Conservation (phyloP, 2,888 invertebrate genomes). For the Drosophila rellima region DNA sequence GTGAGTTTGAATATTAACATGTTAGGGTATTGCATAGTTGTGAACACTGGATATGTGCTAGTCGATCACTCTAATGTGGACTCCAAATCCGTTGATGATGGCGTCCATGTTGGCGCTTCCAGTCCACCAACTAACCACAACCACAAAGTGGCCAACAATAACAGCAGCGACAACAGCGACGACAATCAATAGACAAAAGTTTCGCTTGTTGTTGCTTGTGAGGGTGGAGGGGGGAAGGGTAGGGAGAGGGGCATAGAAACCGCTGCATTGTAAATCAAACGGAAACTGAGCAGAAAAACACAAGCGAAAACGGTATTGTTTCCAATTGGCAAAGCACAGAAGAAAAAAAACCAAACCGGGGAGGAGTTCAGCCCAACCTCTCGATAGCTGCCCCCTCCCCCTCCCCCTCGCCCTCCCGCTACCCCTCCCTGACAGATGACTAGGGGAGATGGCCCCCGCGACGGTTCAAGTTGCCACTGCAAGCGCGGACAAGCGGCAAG, state of each 20-base stretch:
- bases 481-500: slow-evolving; percentile 68
- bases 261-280: slow-evolving; percentile 78
- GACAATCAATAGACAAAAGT: slow-evolving; percentile 80
- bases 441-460: slow-evolving; percentile 70
- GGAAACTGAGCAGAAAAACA: slow-evolving; percentile 70
- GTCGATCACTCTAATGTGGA: background rate
- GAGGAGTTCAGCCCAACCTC: slow-evolving; percentile 59
- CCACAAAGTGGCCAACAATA: slow-evolving; percentile 65
- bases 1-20: background rate
- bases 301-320: slow-evolving; percentile 75
- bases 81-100: slow-evolving; percentile 63
- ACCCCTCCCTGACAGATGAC: slow-evolving; percentile 58
- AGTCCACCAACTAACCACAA: slow-evolving; percentile 81
- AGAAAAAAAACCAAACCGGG: slow-evolving; percentile 50
- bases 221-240: background rate
- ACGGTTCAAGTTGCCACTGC: slow-evolving; percentile 78
- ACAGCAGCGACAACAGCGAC: slow-evolving; percentile 46
- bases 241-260: background rate
- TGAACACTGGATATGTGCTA: background rate
- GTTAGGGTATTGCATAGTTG: too few species aligned
- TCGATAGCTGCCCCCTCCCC: background rate
- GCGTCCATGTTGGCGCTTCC: slow-evolving; percentile 78
- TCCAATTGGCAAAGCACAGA: slow-evolving; percentile 70
- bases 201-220: slow-evolving; percentile 59
- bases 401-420: background rate